A percentile compares a stretch with the other conserved stretches of the same genome.
phyloP scores from a whole-genome alignment of 1,140 invertebrate species.

The Centruroides vittatus region DNA sequence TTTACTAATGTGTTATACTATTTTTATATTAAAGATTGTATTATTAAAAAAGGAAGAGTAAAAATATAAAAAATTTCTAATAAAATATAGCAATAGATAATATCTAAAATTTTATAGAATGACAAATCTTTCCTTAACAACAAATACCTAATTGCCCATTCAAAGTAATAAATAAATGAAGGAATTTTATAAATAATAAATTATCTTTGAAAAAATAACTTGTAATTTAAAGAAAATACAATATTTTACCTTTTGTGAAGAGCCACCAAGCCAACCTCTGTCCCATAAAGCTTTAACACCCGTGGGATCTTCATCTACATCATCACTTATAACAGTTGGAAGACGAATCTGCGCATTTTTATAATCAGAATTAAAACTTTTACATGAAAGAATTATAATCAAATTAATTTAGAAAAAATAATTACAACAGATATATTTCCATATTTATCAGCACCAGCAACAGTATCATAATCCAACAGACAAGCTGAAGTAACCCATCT shows the following conservation, averaged over 20 bases:
- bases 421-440: constrained; percentile 87
- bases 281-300: constrained; percentile 98
- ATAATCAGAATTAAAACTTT: constrained; percentile 2
- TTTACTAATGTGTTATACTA: too few species aligned
- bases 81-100: too few species aligned
- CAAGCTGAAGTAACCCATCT: constrained; percentile 85
- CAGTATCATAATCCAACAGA: constrained; percentile 92
- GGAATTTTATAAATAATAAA: too few species aligned
- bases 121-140: too few species aligned
- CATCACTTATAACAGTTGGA: constrained; percentile 80
- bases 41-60: too few species aligned
- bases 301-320: constrained; percentile 98
- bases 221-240: too few species aligned
- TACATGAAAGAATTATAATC: background rate
- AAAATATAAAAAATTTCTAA: too few species aligned
- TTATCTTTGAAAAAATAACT: too few species aligned
- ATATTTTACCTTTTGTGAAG: constrained; percentile 64
- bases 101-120: too few species aligned
- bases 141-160: too few species aligned
- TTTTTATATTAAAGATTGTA: too few species aligned
- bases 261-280: constrained; percentile 85
- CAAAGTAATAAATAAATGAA: too few species aligned
- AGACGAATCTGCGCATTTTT: constrained; percentile 47
- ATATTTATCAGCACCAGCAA: constrained; percentile 95
- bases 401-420: constrained; percentile 7